Percentiles rank a stretch among this genome's conserved stretches.
Conservation (phyloP, 2,797 vertebrate genomes). For the Rhyacichthys aspro region DNA sequence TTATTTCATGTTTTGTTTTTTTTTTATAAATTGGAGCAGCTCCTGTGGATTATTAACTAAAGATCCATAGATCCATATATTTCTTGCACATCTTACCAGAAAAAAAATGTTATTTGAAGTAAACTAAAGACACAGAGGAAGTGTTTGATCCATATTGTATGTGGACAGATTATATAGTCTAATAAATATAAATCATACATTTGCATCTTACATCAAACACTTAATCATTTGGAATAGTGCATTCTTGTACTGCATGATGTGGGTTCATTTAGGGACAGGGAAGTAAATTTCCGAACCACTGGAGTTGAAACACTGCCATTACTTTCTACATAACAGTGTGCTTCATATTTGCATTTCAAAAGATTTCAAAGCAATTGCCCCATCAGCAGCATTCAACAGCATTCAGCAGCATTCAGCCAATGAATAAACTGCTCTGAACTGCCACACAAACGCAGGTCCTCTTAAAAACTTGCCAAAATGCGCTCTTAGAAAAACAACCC, state of each 20-base stretch:
- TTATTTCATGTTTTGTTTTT: no score
- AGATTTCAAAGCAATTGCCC: slow-evolving; percentile 42
- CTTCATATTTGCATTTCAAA: slow-evolving; percentile 62
- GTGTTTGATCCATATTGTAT: no score
- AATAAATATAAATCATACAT: neutral
- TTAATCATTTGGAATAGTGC: slow-evolving; percentile 7
- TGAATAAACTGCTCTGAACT: slow-evolving; percentile 52
- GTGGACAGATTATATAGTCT: no score
- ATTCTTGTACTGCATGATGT: slow-evolving; percentile 22
- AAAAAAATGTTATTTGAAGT: no score
- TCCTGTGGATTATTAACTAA: no score
- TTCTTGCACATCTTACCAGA: no score
- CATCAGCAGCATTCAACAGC: slow-evolving; percentile 50
- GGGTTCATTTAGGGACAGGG: slow-evolving; percentile 40
- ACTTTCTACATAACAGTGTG: slow-evolving; percentile 47
- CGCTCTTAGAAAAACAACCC: neutral
- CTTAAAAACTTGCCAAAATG: slow-evolving; percentile 36
- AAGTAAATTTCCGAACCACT: slow-evolving; percentile 38
- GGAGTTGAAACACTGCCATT: slow-evolving; percentile 46
- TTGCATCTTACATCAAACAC: no score
- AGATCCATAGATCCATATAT: no score
- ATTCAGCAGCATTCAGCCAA: slow-evolving; percentile 27
- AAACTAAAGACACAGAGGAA: no score
- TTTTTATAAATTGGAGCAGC: no score
- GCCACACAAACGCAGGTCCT: slow-evolving; percentile 44